Conservation (phyloP, 2,888 invertebrate species). For the Asteroscopus sphinx region DNA sequence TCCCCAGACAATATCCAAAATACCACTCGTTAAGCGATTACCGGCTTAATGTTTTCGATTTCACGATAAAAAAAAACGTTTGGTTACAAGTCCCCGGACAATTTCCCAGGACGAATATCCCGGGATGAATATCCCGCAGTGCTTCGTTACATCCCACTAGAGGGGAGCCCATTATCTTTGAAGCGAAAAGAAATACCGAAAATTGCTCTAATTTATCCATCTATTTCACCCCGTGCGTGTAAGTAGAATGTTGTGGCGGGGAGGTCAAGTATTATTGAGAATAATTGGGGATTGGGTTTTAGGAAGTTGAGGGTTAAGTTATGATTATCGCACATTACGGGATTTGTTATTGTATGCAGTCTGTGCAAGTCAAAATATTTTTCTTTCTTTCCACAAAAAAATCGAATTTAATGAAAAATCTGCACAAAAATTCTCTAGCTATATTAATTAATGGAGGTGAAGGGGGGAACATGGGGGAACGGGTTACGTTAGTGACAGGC, state of each 20-base stretch:
- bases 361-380: too few relatives aligned
- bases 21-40: constrained; percentile 71
- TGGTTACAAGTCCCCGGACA: constrained; percentile 45
- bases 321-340: neutral
- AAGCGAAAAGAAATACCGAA: constrained; percentile 79
- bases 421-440: constrained; percentile 1
- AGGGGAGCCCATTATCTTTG: constrained; percentile 80
- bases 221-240: constrained; percentile 61
- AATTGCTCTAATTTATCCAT: constrained; percentile 81
- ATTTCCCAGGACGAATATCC: constrained; percentile 62
- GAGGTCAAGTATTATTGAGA: constrained; percentile 19
- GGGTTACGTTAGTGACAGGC: constrained; percentile 40
- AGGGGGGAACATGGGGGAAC: neutral
- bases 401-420: constrained; percentile 10
- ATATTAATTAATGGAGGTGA: constrained; percentile 2
- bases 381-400: neutral
- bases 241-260: constrained; percentile 39
- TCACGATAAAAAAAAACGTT: constrained; percentile 58
- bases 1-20: constrained; percentile 49
- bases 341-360: too few relatives aligned
- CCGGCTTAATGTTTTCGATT: constrained; percentile 68
- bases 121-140: constrained; percentile 68
- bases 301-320: constrained; percentile 19
- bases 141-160: constrained; percentile 78
- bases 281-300: constrained; percentile 13